Percentiles rank a stretch among this genome's conserved stretches.
phyloP scores from a whole-genome alignment of 2,888 invertebrate genomes.

The Maniola hyperantus region DNA sequence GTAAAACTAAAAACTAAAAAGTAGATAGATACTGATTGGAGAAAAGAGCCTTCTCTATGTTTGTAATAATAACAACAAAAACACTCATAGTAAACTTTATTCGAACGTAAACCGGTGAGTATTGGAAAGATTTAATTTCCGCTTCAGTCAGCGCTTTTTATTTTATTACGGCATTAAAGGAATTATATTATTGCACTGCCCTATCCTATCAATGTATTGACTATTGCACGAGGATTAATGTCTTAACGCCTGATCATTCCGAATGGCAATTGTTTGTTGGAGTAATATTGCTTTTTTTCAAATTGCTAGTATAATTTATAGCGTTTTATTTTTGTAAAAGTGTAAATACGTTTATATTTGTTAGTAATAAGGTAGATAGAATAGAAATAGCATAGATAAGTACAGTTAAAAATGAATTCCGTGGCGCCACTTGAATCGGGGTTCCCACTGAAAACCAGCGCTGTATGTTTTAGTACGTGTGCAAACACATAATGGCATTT shows the following conservation, averaged over 20 bases:
- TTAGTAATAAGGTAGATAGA: no score
- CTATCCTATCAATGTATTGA: conserved; percentile 37
- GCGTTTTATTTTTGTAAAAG: no score
- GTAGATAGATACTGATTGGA: no score
- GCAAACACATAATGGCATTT: no score
- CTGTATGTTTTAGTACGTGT: no score
- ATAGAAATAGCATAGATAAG: no score
- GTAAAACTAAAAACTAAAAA: no score
- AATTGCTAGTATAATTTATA: not conserved
- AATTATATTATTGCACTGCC: conserved; percentile 59
- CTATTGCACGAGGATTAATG: conserved; percentile 46
- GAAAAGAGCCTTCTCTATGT: conserved; percentile 43
- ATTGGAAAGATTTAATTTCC: conserved; percentile 68
- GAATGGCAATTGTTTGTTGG: conserved; percentile 54
- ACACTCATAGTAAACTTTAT: conserved; percentile 64
- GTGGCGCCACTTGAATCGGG: no score
- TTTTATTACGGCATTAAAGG: conserved; percentile 68
- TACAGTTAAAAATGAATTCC: no score
- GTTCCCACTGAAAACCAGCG: no score
- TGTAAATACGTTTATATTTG: no score
- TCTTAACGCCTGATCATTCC: conserved; percentile 56
- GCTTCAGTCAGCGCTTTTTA: conserved; percentile 71
- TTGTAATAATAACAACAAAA: conserved; percentile 49
- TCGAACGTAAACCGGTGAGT: conserved; percentile 63
- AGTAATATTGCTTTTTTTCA: conserved; percentile 41